Base-by-base conservation (phyloP, 37 sponge, comb jelly and placozoan species). In the Petrosia ficiformis region DNA sequence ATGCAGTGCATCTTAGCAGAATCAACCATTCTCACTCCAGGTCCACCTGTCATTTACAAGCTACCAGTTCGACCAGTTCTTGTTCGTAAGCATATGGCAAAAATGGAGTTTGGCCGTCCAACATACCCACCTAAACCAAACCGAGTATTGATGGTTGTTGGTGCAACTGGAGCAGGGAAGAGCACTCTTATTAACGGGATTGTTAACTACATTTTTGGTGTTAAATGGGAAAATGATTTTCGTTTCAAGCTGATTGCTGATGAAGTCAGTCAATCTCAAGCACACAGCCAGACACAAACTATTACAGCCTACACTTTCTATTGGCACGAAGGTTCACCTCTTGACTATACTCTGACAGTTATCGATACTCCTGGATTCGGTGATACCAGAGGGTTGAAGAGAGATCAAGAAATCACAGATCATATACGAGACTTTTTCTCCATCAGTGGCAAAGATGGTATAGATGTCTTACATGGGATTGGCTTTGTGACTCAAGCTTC, bases 341-440 rank as follows among this genome's bases (percentile, higher is more conserved):
- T 84, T 36, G 43, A 26, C 36, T 70, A 59, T 39, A 60, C 70
- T 33, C 65, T 84, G 30, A 84, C 77, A 28, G 42, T 84, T 6
- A 77, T 84, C 43, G 84, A 84, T 43, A 84, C 84, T 1, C 84
- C 84, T 4, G 84, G 84, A 1, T 84, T 84, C 70, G 84, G 84
- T 31, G 84, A 84, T 36, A 84, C 84, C 19, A 21, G 40, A 39
- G 84, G 84, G 0, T 24, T 84, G 2, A 72, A 84, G 59, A 19
- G 77, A 31, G 84, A 84, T 59, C 44, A 76, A 31, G n/a, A 39
- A 1, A 77, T 84, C 36, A 31, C 43, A 3, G 60, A 22, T 2
- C 77, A 84, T 35, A 76, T 84, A 38, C 35, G 70, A 57, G 72
- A 69, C 16, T 70, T 84, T 32, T 84, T 84, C 34, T 54, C 63